These are phyloP conservation scores for Watersipora subatra DNA, from an alignment of 1,140 invertebrate species.

Conservation along the genomic window DNA sequence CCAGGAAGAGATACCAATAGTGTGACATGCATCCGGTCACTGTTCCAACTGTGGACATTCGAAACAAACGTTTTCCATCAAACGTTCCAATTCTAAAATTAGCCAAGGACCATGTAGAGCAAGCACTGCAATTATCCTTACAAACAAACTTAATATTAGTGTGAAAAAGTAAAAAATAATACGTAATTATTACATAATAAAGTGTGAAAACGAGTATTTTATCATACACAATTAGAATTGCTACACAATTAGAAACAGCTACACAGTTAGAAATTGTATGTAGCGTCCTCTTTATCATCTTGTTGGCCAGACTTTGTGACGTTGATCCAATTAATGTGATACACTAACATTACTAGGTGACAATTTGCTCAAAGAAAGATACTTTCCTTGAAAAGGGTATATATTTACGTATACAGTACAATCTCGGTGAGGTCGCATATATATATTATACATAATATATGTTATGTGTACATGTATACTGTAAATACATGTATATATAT, in stretches of 20 bases:
- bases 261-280: not conserved
- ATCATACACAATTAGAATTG: not conserved
- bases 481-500: too few relatives aligned
- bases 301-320: too few relatives aligned
- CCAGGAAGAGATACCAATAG: conserved; percentile 64
- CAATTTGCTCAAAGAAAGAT: too few relatives aligned
- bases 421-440: too few relatives aligned
- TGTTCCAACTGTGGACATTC: conserved; percentile 59
- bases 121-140: not conserved
- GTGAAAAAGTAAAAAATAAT: not conserved
- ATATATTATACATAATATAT: too few relatives aligned
- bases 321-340: too few relatives aligned
- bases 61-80: conserved; percentile 48
- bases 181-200: not conserved
- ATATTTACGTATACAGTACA: too few relatives aligned
- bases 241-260: not conserved
- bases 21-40: conserved; percentile 70
- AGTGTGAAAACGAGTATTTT: not conserved
- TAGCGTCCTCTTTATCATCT: too few relatives aligned
- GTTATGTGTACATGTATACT: too few relatives aligned
- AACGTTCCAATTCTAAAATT: not conserved
- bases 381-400: too few relatives aligned
- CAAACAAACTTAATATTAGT: not conserved
- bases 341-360: too few relatives aligned
- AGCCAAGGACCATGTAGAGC: not conserved